Evolutionary conservation across 2,797 vertebrate species (phyloP), one percentile per base, ranked within the genome.

Genomic region (Oryzias sinensis): DNA sequence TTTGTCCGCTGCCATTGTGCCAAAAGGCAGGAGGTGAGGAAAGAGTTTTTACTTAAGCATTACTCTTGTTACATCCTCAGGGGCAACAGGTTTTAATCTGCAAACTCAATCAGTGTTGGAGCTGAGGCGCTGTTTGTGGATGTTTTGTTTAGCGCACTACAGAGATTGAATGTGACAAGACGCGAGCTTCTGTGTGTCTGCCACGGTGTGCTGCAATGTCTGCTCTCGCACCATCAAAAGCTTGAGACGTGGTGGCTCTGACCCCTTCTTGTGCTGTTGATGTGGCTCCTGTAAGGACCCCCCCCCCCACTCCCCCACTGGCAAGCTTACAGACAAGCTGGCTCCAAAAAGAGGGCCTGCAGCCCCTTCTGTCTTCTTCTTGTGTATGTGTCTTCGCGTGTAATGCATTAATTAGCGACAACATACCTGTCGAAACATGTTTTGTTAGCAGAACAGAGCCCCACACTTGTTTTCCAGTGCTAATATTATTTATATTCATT

Each of bases 371-470:
- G 66, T 72, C 74, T 72, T 79, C 82, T 67, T 76, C 51, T 45
- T 49, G 8, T 43, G 29, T 5, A 14, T 43, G 33, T 60, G 43
- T 67, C 65, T 76, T 33, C 62, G 62, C 71, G 53, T 67, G 62
- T 52, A 60, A 50, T 50, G 61, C 62, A 18, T 59, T 14, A 4
- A 66, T 80, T 74, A 70, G 67, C 6, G 9, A 76, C 65, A 86
- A 62, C 69, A 70, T 72, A 80, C 85, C 82, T 88, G 88, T 91
- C 87, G 90, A 89, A 91, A 90, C 88, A 91, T 17, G 85, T 64
- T 83, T 86, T 88, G 85, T 90, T 79, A 62, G 72, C 43, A 0
- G 40, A 82, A 59, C 64, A 45, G 71, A 56, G 55, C 58, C 51
- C 72, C 69, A 56, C 53, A 53, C 80, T 90, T 79, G 75, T 88